Base-by-base conservation (phyloP, 2,888 invertebrate species). In the Falcaria lacertinaria region DNA sequence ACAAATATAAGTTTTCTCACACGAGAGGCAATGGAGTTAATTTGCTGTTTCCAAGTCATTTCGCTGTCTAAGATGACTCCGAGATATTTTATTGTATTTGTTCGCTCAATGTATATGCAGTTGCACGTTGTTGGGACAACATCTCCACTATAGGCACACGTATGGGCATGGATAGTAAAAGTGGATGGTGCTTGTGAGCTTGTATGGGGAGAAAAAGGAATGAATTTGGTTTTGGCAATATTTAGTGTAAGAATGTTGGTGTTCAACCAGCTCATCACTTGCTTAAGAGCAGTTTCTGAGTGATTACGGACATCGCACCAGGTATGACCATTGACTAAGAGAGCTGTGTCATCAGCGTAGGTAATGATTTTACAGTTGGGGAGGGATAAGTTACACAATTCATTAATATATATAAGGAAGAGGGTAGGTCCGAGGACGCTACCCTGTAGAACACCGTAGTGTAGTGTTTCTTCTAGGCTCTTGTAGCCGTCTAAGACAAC, bases 281-380 rank as follows among this genome's bases (percentile, higher is more conserved):
- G n/a, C 8, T 8, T 8, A 2, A 25, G 8, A 5, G 25, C 25
- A 25, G 3, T 25, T 25, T 25, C 25, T 2, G 25, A 25, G 25
- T 8, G 8, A 8, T 25, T 2, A 25, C 8, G 25, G 8, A 25
- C 25, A 19, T 19, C 19, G 3, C 5, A 4, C 19, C 19, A 19
- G 5, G 3, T 19, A 4, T 19, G 19, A 4, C 25, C 25, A 25
- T 25, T 4, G 25, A 25, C 7, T 4, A 25, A 7, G 7, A 25
- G 25, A 15, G 16, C 41, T 15, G 41, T 41, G 16, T 41, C 41
- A 14, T 41, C 41, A 8, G 35, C 41, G 25, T 19, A 41, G 8
- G 14, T 15, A n/a, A 41, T 8, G 15, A 36, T n/a, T 8, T 34
- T n/a, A 11, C 28, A 15, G 8, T 41, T 34, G 7, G 4, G 5